Percentiles rank a stretch among this genome's conserved stretches.
These are phyloP conservation scores for Rachycentron canadum DNA, from an alignment of 2,797 vertebrate species.

Conservation along the genomic window DNA sequence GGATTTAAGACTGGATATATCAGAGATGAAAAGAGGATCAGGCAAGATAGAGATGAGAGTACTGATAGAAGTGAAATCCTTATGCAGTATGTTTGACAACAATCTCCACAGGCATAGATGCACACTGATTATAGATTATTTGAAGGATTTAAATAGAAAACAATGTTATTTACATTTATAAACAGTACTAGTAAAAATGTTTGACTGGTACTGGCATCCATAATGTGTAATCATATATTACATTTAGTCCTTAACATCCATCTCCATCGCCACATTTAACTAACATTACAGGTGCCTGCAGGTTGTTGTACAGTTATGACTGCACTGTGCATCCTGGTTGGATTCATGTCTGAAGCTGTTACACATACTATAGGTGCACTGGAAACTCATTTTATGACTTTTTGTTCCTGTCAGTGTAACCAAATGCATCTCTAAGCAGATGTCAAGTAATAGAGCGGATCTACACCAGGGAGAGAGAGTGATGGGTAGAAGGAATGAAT, in stretches of 20 bases:
- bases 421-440: too few species aligned
- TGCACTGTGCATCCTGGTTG: not conserved
- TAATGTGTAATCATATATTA: not conserved
- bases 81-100: conserved; percentile 4
- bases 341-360: not conserved
- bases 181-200: too few species aligned
- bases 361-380: not conserved
- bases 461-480: not conserved
- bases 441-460: too few species aligned
- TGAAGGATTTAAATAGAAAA: too few species aligned
- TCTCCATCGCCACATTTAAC: not conserved
- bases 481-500: conserved; percentile 17
- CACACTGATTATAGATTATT: not conserved
- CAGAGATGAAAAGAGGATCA: conserved; percentile 47
- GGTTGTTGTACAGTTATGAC: not conserved
- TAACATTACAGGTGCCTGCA: not conserved
- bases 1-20: conserved; percentile 51
- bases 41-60: conserved; percentile 19
- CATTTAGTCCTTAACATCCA: not conserved
- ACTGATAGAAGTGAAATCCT: conserved; percentile 27
- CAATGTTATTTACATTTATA: too few species aligned
- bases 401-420: too few species aligned
- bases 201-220: not conserved
- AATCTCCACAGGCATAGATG: not conserved
- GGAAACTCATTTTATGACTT: not conserved